Conservation (phyloP, 2,797 vertebrate species). For the Steatocranus sp. region DNA sequence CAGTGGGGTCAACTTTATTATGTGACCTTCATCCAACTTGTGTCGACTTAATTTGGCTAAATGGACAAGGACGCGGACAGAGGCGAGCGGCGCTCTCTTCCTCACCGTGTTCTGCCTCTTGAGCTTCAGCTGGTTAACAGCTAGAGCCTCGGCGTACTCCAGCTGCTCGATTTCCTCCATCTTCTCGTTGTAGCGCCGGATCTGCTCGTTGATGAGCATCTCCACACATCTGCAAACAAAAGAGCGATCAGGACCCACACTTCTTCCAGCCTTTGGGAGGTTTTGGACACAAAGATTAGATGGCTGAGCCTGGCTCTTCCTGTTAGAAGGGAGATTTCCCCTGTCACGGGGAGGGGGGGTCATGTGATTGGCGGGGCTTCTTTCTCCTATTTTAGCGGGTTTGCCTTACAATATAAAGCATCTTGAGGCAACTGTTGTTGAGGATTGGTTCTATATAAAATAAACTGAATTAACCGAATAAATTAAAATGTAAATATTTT, state of each 20-base stretch:
- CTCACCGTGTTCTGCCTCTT: constrained; percentile 88
- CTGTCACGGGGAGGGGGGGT: background rate
- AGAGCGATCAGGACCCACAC: background rate
- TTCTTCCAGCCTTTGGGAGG: background rate
- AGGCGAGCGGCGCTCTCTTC: background rate
- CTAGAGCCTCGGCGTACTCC: constrained; percentile 88
- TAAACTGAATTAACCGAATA: background rate
- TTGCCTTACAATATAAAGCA: background rate
- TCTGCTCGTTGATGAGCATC: constrained; percentile 95
- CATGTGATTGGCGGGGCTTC: no score
- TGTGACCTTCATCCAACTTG: background rate
- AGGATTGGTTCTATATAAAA: background rate
- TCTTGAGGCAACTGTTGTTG: background rate
- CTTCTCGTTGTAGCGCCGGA: constrained; percentile 90
- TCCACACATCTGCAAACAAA: constrained; percentile 83
- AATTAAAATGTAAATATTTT: background rate
- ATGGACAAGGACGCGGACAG: background rate
- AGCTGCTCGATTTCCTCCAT: constrained; percentile 95
- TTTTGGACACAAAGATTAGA: background rate
- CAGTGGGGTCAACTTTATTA: background rate
- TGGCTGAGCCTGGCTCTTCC: background rate
- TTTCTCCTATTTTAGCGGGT: rapidly evolving
- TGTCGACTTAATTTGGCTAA: background rate
- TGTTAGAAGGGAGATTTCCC: background rate
- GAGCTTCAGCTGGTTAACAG: constrained; percentile 88